phyloP scores from a whole-genome alignment of 2,888 invertebrate species.

The Meta bourneti region DNA sequence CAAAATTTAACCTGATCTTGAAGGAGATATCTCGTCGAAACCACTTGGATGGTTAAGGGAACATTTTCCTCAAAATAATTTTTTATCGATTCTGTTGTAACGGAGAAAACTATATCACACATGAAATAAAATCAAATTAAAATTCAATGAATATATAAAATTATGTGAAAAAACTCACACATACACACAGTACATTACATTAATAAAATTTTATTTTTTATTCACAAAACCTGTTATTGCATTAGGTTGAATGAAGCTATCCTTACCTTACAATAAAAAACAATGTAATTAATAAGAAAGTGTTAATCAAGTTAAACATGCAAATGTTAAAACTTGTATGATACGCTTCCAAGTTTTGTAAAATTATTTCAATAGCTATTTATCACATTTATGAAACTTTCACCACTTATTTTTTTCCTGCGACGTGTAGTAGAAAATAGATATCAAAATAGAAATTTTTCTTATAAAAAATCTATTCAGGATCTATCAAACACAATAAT shows the following conservation, averaged over 20 bases:
- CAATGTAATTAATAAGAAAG: constrained; percentile 19
- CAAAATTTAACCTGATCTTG: too few relatives aligned
- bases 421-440: not conserved
- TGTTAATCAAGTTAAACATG: constrained; percentile 16
- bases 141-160: not conserved
- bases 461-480: constrained; percentile 4
- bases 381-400: constrained; percentile 2
- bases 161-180: not conserved
- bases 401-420: constrained; percentile 4
- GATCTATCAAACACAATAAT: not conserved
- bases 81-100: too few relatives aligned
- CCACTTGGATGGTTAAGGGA: too few relatives aligned
- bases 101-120: too few relatives aligned
- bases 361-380: constrained; percentile 1
- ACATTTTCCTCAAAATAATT: too few relatives aligned
- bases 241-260: constrained; percentile 38
- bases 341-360: constrained; percentile 8
- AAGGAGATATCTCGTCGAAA: too few relatives aligned
- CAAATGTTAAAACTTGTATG: not conserved
- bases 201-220: constrained; percentile 40
- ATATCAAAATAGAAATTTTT: not conserved
- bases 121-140: too few relatives aligned
- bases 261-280: constrained; percentile 35
- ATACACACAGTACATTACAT: not conserved
- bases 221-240: constrained; percentile 52